Evolutionary conservation across 2,797 vertebrate species (phyloP).

Genomic region (Melanotaenia trifasciata): DNA sequence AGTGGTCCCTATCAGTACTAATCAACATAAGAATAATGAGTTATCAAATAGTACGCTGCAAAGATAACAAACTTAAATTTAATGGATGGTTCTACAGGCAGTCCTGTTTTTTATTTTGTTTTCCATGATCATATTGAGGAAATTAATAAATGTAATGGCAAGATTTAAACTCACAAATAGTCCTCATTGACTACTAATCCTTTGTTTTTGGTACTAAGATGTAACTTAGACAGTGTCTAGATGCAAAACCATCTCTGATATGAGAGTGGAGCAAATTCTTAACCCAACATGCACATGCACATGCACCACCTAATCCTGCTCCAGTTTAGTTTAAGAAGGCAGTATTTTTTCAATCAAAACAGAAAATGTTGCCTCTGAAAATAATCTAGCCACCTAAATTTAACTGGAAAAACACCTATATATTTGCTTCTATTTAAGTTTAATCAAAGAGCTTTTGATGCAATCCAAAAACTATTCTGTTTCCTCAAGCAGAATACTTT

Average conservation of each 20-base stretch:
- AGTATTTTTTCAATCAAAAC: neutral
- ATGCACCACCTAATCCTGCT: neutral
- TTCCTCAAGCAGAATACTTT: neutral
- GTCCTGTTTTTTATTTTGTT: too few relatives aligned
- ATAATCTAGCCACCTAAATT: neutral
- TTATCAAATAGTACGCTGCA: neutral
- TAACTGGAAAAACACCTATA: neutral
- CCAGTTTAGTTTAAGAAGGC: neutral
- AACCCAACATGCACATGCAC: neutral
- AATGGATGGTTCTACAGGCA: too few relatives aligned
- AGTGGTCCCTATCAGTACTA: neutral
- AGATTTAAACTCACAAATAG: neutral
- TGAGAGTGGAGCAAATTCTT: neutral
- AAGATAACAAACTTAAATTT: neutral
- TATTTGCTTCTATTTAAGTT: neutral
- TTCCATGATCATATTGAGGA: too few relatives aligned
- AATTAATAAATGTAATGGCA: too few relatives aligned
- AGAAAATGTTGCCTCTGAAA: neutral
- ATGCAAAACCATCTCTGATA: neutral
- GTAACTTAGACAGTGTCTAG: neutral
- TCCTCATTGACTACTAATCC: neutral
- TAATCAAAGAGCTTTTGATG: neutral
- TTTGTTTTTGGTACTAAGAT: neutral
- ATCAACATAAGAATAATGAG: neutral
- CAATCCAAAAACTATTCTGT: neutral